Evolutionary conservation across 1,140 invertebrate species (phyloP).

Genomic region (Arctopsyche grandis): DNA sequence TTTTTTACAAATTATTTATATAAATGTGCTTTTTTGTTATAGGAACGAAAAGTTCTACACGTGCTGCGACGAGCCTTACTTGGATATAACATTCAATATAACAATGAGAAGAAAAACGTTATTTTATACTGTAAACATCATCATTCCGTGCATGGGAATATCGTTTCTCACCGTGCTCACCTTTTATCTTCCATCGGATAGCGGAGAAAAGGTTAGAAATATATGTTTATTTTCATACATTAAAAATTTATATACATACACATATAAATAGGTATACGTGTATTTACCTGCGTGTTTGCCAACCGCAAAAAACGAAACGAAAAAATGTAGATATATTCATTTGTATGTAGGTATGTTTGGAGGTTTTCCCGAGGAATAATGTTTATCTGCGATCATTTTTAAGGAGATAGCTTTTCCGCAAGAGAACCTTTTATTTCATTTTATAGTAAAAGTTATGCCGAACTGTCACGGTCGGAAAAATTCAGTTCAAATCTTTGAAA

Average conservation of each 20-base stretch:
- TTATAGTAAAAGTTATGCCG: not conserved
- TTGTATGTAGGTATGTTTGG: not conserved
- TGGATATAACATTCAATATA: conserved; percentile 99
- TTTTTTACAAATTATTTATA: no score
- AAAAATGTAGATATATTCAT: not conserved
- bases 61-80: conserved; percentile 94
- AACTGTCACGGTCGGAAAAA: conserved; percentile 1
- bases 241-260: not conserved
- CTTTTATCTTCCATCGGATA: conserved; percentile 98
- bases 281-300: not conserved
- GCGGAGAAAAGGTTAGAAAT: conserved; percentile 94
- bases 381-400: conserved; percentile 1
- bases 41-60: conserved; percentile 96
- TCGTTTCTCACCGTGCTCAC: conserved; percentile 98
- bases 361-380: not conserved
- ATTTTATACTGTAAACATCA: conserved; percentile 98
- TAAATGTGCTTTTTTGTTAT: conserved; percentile 53
- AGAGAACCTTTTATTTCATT: not conserved
- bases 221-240: conserved; percentile 5
- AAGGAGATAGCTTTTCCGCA: not conserved
- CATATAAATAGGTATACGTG: not conserved
- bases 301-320: no score
- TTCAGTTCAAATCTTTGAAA: not conserved
- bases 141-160: conserved; percentile 97
- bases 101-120: conserved; percentile 96